A percentile compares a stretch with the other conserved stretches of the same genome.
phyloP scores from a whole-genome alignment of 2,113 vertebrate species.

The Pangasianodon hypophthalmus region DNA sequence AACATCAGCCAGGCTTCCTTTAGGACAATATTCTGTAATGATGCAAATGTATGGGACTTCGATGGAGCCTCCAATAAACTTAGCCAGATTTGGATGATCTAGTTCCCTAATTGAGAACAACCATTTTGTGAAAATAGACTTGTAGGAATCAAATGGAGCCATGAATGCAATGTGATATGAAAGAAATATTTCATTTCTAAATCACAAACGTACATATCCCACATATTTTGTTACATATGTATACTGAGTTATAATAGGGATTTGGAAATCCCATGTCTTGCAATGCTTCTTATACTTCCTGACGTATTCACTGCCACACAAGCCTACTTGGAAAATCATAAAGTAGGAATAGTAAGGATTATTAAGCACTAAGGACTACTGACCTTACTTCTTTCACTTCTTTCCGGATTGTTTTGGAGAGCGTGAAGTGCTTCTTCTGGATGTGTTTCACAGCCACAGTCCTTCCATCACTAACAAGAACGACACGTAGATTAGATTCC shows the following conservation, averaged over 20 bases:
- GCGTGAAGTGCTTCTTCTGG: constrained; percentile 73
- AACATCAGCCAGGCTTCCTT: constrained; percentile 76
- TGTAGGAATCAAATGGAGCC: not conserved
- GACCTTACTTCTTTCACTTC: constrained; percentile 79
- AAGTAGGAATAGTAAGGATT: not conserved
- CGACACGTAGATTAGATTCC: not conserved
- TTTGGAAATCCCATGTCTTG: not conserved
- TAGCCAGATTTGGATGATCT: constrained; percentile 77
- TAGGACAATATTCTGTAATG: constrained; percentile 77
- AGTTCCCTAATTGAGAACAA: constrained; percentile 65
- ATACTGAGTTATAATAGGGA: not conserved
- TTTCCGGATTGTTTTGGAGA: constrained; percentile 74
- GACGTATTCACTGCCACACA: not conserved
- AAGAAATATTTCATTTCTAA: not conserved
- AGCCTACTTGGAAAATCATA: not conserved
- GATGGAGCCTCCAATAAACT: constrained; percentile 76
- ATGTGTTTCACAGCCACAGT: constrained; percentile 74
- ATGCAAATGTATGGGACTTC: constrained; percentile 73
- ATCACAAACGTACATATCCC: not conserved
- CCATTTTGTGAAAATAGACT: not conserved
- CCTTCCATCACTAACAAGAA: constrained; percentile 69
- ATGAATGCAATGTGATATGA: not conserved
- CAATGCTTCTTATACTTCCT: not conserved
- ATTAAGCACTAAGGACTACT: constrained; percentile 5
- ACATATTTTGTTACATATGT: not conserved